phyloP scores from a whole-genome alignment of 2,888 invertebrate species.

The Andricus quercusramuli region DNA sequence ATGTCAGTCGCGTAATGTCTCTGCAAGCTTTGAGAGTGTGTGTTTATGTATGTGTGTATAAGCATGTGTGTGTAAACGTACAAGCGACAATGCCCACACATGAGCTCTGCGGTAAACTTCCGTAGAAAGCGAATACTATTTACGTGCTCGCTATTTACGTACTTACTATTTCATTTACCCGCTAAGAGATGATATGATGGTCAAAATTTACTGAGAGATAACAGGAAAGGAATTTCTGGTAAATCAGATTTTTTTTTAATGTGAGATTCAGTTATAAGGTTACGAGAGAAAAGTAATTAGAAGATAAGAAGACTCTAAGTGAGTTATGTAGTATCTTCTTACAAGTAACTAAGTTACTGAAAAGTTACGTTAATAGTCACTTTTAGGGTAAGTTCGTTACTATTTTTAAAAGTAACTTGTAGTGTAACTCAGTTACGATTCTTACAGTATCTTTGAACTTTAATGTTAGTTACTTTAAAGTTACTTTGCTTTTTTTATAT shows the following conservation, averaged over 20 bases:
- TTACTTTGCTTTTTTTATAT: too few species aligned
- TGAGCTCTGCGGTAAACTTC: slow-evolving; percentile 59
- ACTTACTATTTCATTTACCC: background rate
- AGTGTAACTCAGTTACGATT: too few species aligned
- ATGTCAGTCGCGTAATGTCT: slow-evolving; percentile 56
- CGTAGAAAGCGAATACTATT: slow-evolving; percentile 67
- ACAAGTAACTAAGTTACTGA: too few species aligned
- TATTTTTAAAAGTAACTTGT: too few species aligned
- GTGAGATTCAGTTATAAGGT: background rate
- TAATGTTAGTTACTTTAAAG: too few species aligned
- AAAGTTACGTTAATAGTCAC: too few species aligned
- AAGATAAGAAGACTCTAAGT: background rate
- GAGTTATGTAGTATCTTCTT: too few species aligned
- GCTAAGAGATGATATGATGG: background rate
- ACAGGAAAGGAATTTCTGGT: background rate
- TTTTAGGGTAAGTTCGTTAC: too few species aligned
- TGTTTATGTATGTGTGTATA: slow-evolving; percentile 22
- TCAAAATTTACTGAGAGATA: background rate
- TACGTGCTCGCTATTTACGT: slow-evolving; percentile 55
- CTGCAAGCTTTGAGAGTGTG: slow-evolving; percentile 37
- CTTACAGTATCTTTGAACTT: too few species aligned
- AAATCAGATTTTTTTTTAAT: background rate
- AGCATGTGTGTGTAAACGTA: slow-evolving; percentile 40
- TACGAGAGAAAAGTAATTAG: background rate
- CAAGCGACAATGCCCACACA: slow-evolving; percentile 46